Conservation (phyloP, 1,140 invertebrate genomes). For the honey bee (Apis mellifera) region Amel_HAv3.1 CM009934.2:11146001-11146500, state of each 20-base stretch:
- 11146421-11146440: not conserved
- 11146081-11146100: slow-evolving; percentile 26
- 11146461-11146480: not conserved
- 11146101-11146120: slow-evolving; percentile 55
- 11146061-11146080: slow-evolving; percentile 13
- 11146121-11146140: slow-evolving; percentile 38
- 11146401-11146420: not conserved
- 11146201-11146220: too few relatives aligned
- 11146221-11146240: not conserved
- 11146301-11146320: not conserved
- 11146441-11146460: not conserved
- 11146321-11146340: not conserved
- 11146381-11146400: not conserved
- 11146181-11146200: too few relatives aligned
- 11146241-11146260: not conserved
- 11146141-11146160: slow-evolving; percentile 5
- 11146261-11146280: too few relatives aligned
- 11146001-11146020: slow-evolving; percentile 50
- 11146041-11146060: not conserved
- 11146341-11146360: not conserved
- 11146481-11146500: too few relatives aligned
- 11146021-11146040: slow-evolving; percentile 25
- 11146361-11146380: not conserved
- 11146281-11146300: too few relatives aligned
- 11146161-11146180: not conserved